Conservation (phyloP, 2,888 invertebrate species). For the Metalampra italica region DNA sequence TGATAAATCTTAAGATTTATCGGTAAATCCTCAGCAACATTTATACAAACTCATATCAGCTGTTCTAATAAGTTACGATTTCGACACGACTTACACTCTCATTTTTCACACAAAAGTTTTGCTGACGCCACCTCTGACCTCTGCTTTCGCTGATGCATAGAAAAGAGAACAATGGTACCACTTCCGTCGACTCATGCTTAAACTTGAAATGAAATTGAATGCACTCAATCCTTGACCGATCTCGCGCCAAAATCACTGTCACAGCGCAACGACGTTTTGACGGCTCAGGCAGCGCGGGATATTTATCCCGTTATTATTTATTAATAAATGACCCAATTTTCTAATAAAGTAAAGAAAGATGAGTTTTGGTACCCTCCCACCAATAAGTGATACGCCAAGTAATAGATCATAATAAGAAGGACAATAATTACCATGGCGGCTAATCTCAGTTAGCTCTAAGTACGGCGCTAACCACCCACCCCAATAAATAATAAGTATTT, state of each 20-base stretch:
- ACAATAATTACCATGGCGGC: too few relatives aligned
- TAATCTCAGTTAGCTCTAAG: too few relatives aligned
- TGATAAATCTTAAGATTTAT: too few relatives aligned
- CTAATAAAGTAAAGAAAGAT: too few relatives aligned
- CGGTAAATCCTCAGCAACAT: too few relatives aligned
- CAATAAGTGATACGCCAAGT: too few relatives aligned
- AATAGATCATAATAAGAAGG: too few relatives aligned
- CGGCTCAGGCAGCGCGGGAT: neutral
- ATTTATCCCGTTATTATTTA: too few relatives aligned
- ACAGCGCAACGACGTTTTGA: slow-evolving; percentile 15
- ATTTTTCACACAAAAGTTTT: slow-evolving; percentile 22
- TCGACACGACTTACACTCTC: slow-evolving; percentile 17
- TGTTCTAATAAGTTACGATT: neutral
- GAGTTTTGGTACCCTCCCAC: too few relatives aligned
- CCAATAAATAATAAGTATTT: too few relatives aligned
- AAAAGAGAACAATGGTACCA: slow-evolving; percentile 34
- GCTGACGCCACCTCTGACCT: slow-evolving; percentile 48
- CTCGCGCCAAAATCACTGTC: slow-evolving; percentile 26
- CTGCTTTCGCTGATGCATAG: slow-evolving; percentile 50
- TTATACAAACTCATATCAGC: neutral
- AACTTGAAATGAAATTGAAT: slow-evolving; percentile 30
- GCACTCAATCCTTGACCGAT: slow-evolving; percentile 39
- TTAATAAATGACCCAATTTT: too few relatives aligned
- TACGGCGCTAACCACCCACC: too few relatives aligned
- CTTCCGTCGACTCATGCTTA: slow-evolving; percentile 50